These are phyloP conservation scores for Hypomecis punctinalis DNA, from an alignment of 2,888 invertebrate genomes.

Conservation along the genomic window DNA sequence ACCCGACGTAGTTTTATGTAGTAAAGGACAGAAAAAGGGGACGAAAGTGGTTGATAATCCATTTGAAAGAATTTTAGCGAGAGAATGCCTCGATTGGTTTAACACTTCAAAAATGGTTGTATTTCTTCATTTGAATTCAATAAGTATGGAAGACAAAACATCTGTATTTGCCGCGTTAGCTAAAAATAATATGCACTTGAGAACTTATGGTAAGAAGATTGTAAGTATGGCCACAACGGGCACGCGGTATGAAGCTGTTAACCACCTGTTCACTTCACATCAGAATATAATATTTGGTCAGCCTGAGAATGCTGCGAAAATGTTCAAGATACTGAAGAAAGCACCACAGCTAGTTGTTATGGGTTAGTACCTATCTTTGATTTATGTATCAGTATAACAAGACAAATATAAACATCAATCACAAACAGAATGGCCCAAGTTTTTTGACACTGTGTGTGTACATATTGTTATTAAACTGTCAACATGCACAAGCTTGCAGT, in stretches of 20 bases:
- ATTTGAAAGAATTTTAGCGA: constrained; percentile 89
- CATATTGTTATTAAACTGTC: too few species aligned
- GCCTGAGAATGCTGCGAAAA: constrained; percentile 84
- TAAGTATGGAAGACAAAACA: constrained; percentile 87
- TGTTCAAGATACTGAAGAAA: constrained; percentile 88
- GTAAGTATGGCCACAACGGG: constrained; percentile 87
- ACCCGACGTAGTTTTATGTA: constrained; percentile 83
- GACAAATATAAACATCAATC: too few species aligned
- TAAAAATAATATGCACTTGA: constrained; percentile 88
- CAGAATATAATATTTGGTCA: constrained; percentile 89
- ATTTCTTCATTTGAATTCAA: constrained; percentile 90
- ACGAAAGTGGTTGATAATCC: constrained; percentile 85
- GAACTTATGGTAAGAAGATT: constrained; percentile 88
- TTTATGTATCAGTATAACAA: too few species aligned
- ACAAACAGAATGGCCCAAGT: too few species aligned
- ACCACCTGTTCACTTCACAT: constrained; percentile 87
- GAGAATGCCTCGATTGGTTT: constrained; percentile 89
- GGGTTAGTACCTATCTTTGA: constrained; percentile 74
- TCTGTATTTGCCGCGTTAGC: constrained; percentile 86
- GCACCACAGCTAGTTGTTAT: constrained; percentile 89
- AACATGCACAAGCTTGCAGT: too few species aligned
- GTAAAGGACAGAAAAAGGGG: constrained; percentile 55
- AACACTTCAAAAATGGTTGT: constrained; percentile 89
- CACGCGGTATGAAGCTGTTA: constrained; percentile 88
- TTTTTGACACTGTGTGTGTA: too few species aligned